Evolutionary conservation across 1,140 invertebrate species (phyloP), one percentile per base, ranked within the genome.

Genomic region (Adelges cooleyi): DNA sequence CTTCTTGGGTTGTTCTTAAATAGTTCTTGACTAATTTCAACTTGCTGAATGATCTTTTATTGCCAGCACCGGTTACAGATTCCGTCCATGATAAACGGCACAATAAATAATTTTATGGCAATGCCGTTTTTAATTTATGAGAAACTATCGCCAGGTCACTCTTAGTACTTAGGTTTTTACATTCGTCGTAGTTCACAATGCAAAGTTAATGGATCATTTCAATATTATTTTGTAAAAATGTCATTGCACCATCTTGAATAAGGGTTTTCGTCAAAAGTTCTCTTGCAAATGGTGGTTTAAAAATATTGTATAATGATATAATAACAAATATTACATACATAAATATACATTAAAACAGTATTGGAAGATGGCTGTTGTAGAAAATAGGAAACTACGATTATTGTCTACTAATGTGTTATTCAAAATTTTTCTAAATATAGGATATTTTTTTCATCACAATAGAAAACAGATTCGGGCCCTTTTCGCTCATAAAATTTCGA

Each of bases 11-110:
- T 23, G 25, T n/a, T 36, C 52, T n/a, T n/a, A 27, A 20, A 29
- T 29, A 20, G 33, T 36, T 54, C n/a, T 51, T 65, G 44, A 65
- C 48, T 27, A 15, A 17, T 65, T 65, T 50, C 18, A 65, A 46
- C 13, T 36, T 54, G 25, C 33, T 29, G 17, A 20, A n/a, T n/a
- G 25, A 29, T 20, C 15, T 54, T 50, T 65, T 27, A 29, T 54
- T 54, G 17, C 15, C 17, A 15, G 52, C 52, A 29, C 29, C 33
- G 15, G 52, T 29, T 8, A 6, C 4, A n/a, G 10, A 3, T 29
- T 23, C 52, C 17, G 52, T 54, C 3, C 11, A 20, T 17, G 33
- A 13, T 29, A 54, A 29, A 17, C 20, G 25, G 33, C 52, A 54
- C 15, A 54, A 33, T 33, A n/a, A n/a, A 54, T n/a, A 6, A 11